Evolutionary conservation across 1,140 invertebrate genomes (phyloP).

Genomic region (Drosophila persimilis): DNA sequence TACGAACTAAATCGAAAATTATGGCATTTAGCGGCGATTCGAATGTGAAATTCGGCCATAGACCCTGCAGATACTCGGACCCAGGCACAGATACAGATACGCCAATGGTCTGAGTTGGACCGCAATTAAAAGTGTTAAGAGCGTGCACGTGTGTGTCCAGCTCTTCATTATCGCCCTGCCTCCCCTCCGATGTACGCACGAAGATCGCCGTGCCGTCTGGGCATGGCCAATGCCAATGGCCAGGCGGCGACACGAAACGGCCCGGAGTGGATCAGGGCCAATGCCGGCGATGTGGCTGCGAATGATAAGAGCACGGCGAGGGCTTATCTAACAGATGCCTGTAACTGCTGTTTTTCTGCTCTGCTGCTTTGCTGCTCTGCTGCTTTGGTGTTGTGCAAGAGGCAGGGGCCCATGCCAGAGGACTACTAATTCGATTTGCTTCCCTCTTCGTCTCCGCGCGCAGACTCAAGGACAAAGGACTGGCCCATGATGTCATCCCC

Average conservation of each 20-base stretch:
- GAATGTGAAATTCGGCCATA: too few species aligned
- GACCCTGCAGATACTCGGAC: too few species aligned
- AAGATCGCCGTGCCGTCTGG: slow-evolving; percentile 5
- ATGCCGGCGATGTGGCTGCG: slow-evolving; percentile 42
- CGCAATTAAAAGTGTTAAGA: slow-evolving; percentile 5
- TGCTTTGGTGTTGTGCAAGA: neutral
- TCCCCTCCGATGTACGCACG: too few species aligned
- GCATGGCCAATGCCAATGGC: slow-evolving; percentile 14
- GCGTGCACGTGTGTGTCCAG: neutral
- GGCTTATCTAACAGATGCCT: slow-evolving; percentile 49
- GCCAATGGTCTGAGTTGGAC: neutral
- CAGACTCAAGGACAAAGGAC: slow-evolving; percentile 91
- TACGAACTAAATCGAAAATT: too few species aligned
- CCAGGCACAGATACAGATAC: too few species aligned
- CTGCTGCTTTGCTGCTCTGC: slow-evolving; percentile 18
- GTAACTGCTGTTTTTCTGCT: slow-evolving; percentile 1
- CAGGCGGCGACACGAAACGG: slow-evolving; percentile 3
- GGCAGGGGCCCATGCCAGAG: neutral
- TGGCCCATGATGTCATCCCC: slow-evolving; percentile 94
- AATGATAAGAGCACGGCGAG: slow-evolving; percentile 49
- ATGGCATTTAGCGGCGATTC: too few species aligned
- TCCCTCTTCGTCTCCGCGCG: slow-evolving; percentile 31
- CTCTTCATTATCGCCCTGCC: slow-evolving; percentile 4
- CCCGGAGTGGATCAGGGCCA: slow-evolving; percentile 42
- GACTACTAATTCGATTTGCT: slow-evolving; percentile 1